Base-by-base conservation (phyloP, 2,113 vertebrate species). In the cat (Felis catus) region DNA sequence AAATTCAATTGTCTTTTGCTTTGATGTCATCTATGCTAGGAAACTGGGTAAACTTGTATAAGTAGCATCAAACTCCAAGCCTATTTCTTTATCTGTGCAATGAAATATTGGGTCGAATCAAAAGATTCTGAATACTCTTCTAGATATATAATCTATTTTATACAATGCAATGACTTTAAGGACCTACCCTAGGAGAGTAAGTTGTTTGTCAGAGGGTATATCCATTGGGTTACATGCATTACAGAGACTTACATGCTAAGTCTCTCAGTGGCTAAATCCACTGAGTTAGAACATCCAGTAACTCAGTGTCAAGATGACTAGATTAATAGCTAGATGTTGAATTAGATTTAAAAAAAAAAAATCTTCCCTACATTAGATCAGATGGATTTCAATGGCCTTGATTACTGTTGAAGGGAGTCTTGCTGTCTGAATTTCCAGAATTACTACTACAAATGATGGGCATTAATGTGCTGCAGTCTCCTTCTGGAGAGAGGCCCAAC, bases 371-470 rank as follows among this genome's bases (percentile, higher is more conserved):
- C 23, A 55, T 94, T 71, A 92, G 95, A 65, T 79, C n/a, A 65
- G 68, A 27, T 68, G 39, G 76, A 82, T 74, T 25, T 71, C 91
- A 85, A 93, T 63, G 31, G 78, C 63, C 86, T 65, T 66, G 76
- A 1, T 76, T 95, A 53, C 93, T 92, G 14, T 3, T 66, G 2
- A 96, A 95, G 45, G n/a, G n/a, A 86, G 96, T 90, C 94, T 91
- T 79, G 29, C 83, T 81, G 90, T 97, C 94, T 81, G 65, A 70
- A 51, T 94, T 84, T 84, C 74, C 39, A 95, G 74, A 96, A 83
- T 96, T 96, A 95, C 97, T 97, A 85, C 83, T 89, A 89, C 36
- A 98, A 98, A 96, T n/a, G 83, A 96, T 84, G 87, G 96, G 86
- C 97, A 96, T 93, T 88, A 97, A 84, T 16, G 19, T 58, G 93